Base-by-base conservation (phyloP, 2,113 vertebrate genomes). In the Elephas maximus region DNA sequence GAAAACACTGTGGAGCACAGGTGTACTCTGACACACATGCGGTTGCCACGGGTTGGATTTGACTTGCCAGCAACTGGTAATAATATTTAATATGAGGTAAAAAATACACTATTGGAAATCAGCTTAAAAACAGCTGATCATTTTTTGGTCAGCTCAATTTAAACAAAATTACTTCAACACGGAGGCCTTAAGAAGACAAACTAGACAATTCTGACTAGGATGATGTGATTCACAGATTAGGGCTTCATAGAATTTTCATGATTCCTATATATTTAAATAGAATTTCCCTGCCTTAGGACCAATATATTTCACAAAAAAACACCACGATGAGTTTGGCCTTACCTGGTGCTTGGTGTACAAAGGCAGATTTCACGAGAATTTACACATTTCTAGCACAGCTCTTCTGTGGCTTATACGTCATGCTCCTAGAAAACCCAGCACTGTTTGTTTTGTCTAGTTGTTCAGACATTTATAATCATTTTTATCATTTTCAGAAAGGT, bases 401-500 rank as follows among this genome's bases (percentile, higher is more conserved):
- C 80, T 84, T 96, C 69, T 26, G 15, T 63, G 80, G 80, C 28
- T 94, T 94, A 83, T 87, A 62, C 14, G 77, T 90, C 44, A 87
- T 62, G 84, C 51, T 93, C 30, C 23, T 82, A 33, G 48, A 94
- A 81, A 91, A 93, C 23, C 14, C 9, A 74, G 26, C 86, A n/a
- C 83, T 97, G 60, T 94, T 95, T 95, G 77, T 88, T 96, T 95
- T 96, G 33, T 89, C 74, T 94, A 95, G 69, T 44, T 95, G 41
- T 91, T 94, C 95, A 95, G 87, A 90, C 79, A 77, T 90, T 88
- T 95, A 87, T 93, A 90, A 93, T 97, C 51, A 90, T 88, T 93
- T 95, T 87, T 92, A 91, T 94, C 73, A 90, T 95, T 95, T 97
- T 91, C 69, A 81, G 60, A 96, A 95, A 97, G 92, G 76, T 93